Evolutionary conservation across 2,113 vertebrate species (phyloP), one percentile per base, ranked within the genome.

Genomic region (Rousettus leschenaultii): DNA sequence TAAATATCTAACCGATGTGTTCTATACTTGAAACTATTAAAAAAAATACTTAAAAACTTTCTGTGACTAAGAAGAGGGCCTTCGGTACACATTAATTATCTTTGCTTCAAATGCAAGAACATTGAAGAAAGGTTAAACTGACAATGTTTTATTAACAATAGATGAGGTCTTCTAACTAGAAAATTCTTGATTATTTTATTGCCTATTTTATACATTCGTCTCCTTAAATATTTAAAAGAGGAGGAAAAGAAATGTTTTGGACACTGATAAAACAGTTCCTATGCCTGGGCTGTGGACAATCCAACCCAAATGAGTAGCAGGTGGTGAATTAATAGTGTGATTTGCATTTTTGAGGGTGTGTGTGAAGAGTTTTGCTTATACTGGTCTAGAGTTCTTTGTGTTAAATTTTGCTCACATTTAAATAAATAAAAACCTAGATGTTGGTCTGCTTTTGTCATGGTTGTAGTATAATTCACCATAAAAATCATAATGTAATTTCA

Each of bases 401-500:
- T 63, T 86, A 75, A 80, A 83, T 83, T 83, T 48, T 93, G 79
- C 57, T 95, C 87, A 63, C 68, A 84, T 92, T 94, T 93, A 94
- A 96, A 91, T 78, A 93, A 95, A 91, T 89, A 87, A 85, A 82
- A 73, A 45, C 40, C 0, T 2, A 96, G 96, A 80, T 91, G 86
- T 28, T 77, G 55, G 78, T 26, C 48, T 21, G 30, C 55, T 96
- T 96, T 96, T 97, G 85, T 96, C 94, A n/a, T 2, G 43, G 70
- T 77, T 71, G 94, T 92, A 93, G 71, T 84, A 95, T 94, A 87
- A 94, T 97, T 89, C 78, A 95, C 95, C 55, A 63, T 97, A 95
- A 94, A 98, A 97, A 98, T 96, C 77, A 53, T n/a, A 96, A 24
- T 94, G 89, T 91, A 77, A 85, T 97, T 98, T 97, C 92, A 97